Conservation (phyloP, 2,888 invertebrate species). For the Cryptophagus acutangulus region DNA sequence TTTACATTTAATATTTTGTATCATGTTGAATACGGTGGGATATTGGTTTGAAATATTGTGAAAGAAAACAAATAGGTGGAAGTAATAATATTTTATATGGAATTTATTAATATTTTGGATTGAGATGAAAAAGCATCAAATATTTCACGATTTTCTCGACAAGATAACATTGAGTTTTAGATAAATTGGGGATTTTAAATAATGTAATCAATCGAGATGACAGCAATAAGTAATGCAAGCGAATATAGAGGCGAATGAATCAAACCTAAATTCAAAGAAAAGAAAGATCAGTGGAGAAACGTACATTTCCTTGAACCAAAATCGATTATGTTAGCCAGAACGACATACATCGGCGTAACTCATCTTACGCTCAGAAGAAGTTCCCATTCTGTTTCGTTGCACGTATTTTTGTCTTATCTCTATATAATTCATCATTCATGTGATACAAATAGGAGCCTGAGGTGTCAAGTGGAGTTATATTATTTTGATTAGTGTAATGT, state of each 20-base stretch:
- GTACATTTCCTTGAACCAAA: conserved; percentile 15
- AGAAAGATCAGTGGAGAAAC: conserved; percentile 12
- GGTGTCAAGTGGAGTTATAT: conserved; percentile 41
- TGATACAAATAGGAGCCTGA: conserved; percentile 38
- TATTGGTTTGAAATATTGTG: too few relatives aligned
- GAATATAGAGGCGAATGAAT: conserved; percentile 12
- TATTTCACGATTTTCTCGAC: conserved; percentile 1
- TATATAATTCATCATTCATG: conserved; percentile 43
- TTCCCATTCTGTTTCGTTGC: conserved; percentile 37
- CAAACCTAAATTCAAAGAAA: conserved; percentile 13
- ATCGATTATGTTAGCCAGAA: conserved; percentile 15
- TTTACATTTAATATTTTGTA: too few relatives aligned
- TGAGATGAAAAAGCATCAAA: conserved; percentile 4
- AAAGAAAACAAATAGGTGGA: too few relatives aligned
- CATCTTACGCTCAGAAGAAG: conserved; percentile 23
- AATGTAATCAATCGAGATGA: conserved; percentile 12
- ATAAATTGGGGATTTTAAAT: conserved; percentile 8
- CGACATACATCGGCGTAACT: conserved; percentile 12
- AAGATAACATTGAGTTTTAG: conserved; percentile 5
- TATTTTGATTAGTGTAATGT: conserved; percentile 44
- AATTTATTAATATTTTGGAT: conserved; percentile 1
- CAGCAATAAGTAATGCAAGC: conserved; percentile 12
- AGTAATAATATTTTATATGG: too few relatives aligned
- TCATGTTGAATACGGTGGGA: too few relatives aligned
- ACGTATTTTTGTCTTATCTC: conserved; percentile 44